These are phyloP conservation scores for Parapsyche elsis DNA, from an alignment of 1,140 invertebrate species.

Conservation along the genomic window DNA sequence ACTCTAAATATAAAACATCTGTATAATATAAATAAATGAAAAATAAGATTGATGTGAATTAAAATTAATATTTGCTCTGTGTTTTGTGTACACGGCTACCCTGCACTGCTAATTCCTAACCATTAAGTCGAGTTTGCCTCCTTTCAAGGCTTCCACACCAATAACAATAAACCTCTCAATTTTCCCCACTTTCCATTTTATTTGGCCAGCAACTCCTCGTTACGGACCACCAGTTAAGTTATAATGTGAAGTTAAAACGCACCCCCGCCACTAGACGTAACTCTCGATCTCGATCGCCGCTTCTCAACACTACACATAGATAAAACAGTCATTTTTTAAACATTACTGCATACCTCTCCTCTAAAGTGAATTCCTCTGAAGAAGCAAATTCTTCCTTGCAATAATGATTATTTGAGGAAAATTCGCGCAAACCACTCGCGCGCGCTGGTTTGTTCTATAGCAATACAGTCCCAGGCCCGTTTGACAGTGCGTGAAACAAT, in stretches of 20 bases:
- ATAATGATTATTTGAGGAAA: too few species aligned
- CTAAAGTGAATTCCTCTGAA: too few species aligned
- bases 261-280: not conserved
- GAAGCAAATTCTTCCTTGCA: too few species aligned
- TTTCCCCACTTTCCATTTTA: slow-evolving; percentile 51
- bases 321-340: not conserved
- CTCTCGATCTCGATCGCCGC: not conserved
- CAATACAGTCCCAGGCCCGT: too few species aligned
- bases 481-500: too few species aligned
- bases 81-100: not conserved
- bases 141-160: slow-evolving; percentile 38
- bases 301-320: not conserved
- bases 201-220: slow-evolving; percentile 48
- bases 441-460: too few species aligned
- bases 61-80: not conserved
- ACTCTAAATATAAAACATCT: too few species aligned
- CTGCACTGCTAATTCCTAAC: slow-evolving; percentile 36
- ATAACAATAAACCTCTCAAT: slow-evolving; percentile 50
- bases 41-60: not conserved
- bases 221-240: slow-evolving; percentile 47
- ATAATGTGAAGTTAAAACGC: slow-evolving; percentile 48
- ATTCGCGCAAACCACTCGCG: too few species aligned
- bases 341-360: not conserved
- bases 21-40: too few species aligned
- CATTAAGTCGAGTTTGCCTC: slow-evolving; percentile 29